These are phyloP conservation scores for Alouatta palliata DNA, from an alignment of 2,113 vertebrate species.

Conservation along the genomic window DNA sequence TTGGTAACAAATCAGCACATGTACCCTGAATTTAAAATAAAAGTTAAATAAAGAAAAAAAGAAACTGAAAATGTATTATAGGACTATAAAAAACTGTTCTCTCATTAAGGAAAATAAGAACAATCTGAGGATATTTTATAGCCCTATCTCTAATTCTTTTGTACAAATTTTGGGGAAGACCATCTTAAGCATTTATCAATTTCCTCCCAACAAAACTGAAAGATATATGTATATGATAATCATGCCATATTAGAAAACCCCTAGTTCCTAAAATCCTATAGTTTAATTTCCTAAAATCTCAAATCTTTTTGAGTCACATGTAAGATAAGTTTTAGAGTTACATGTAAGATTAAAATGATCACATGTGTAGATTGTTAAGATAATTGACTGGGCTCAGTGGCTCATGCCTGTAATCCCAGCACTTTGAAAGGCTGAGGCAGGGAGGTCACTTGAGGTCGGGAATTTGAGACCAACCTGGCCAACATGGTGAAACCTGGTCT, in stretches of 20 bases:
- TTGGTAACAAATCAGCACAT: too few species aligned
- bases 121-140: neutral
- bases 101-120: neutral
- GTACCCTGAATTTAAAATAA: too few species aligned
- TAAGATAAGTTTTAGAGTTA: neutral
- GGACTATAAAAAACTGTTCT: neutral
- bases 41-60: neutral
- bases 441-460: too few species aligned
- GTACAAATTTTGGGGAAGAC: neutral
- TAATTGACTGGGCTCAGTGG: neutral
- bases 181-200: neutral
- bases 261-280: neutral
- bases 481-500: too few species aligned
- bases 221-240: neutral
- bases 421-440: too few species aligned
- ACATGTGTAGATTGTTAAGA: neutral
- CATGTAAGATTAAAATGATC: neutral
- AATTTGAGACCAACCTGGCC: too few species aligned
- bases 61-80: neutral
- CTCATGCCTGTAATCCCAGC: too few species aligned
- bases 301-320: neutral
- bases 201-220: neutral
- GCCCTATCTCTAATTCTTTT: neutral
- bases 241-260: neutral
- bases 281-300: neutral